Conservation (phyloP, 2,113 vertebrate genomes). For the Steatornis caripensis region DNA sequence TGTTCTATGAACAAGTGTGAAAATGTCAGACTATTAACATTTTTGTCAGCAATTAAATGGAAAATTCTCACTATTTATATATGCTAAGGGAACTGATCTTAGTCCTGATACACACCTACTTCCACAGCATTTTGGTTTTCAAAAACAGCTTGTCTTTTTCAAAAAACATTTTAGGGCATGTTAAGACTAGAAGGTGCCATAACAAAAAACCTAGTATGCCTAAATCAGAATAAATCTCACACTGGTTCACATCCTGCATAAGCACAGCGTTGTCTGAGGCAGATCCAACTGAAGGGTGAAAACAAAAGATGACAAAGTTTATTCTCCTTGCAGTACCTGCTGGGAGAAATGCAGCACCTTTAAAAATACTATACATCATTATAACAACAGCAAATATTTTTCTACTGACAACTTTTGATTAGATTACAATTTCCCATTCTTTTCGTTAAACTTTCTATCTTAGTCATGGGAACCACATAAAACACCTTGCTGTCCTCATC, state of each 20-base stretch:
- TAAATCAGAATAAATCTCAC: background rate
- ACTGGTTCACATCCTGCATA: background rate
- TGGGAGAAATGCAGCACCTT: background rate
- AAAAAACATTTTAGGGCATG: background rate
- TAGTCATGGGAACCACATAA: background rate
- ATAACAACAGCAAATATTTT: background rate
- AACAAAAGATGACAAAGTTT: background rate
- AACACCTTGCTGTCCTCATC: background rate
- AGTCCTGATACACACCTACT: background rate
- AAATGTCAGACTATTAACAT: background rate
- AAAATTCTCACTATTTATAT: background rate
- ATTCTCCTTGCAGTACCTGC: background rate
- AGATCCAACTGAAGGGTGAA: background rate
- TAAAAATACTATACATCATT: background rate
- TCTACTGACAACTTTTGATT: background rate
- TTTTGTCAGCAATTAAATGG: background rate
- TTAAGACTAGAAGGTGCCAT: background rate
- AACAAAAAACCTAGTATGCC: background rate
- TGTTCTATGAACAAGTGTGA: background rate
- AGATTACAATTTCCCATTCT: background rate
- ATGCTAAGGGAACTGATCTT: background rate
- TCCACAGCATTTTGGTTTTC: background rate
- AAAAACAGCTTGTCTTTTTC: background rate
- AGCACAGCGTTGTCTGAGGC: background rate
- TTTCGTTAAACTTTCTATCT: background rate